phyloP scores from a whole-genome alignment of 2,113 vertebrate genomes.

The Zootoca vivipara region DNA sequence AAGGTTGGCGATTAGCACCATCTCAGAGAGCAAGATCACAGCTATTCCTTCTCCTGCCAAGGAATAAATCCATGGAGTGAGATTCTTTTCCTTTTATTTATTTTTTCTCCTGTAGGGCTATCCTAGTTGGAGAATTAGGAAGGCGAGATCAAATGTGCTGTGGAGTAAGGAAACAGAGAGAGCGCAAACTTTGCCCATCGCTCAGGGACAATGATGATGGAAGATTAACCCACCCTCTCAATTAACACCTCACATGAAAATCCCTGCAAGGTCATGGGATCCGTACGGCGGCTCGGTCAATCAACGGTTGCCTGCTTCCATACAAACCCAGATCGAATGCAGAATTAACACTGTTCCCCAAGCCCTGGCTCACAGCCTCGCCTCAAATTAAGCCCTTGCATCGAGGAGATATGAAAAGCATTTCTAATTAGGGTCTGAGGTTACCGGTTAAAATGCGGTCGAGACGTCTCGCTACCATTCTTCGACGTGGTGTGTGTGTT shows the following conservation, averaged over 20 bases:
- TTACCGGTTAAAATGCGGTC: conserved; percentile 93
- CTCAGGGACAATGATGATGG: conserved; percentile 86
- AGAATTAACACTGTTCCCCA: conserved; percentile 90
- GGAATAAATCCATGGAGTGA: conserved; percentile 71
- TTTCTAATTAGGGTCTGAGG: conserved; percentile 96
- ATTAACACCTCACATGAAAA: conserved; percentile 96
- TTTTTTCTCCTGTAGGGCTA: conserved; percentile 58
- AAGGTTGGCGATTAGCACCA: background rate
- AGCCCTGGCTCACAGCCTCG: conserved; percentile 83
- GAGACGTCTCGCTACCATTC: conserved; percentile 87
- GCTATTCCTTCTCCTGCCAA: conserved; percentile 50
- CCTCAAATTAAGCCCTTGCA: conserved; percentile 94
- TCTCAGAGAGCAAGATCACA: conserved; percentile 46
- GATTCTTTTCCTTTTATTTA: conserved; percentile 54
- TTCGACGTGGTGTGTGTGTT: conserved; percentile 71
- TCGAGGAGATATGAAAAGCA: conserved; percentile 91
- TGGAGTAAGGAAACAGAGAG: conserved; percentile 73
- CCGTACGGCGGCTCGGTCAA: conserved; percentile 85
- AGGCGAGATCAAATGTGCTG: conserved; percentile 76
- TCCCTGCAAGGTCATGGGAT: conserved; percentile 87
- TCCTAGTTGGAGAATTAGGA: conserved; percentile 61
- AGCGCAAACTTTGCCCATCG: conserved; percentile 84
- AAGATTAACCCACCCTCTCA: conserved; percentile 91
- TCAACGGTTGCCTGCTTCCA: conserved; percentile 84
- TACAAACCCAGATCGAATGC: conserved; percentile 88